Base-by-base conservation (phyloP, 2,797 vertebrate species). In the Karalla daura region DNA sequence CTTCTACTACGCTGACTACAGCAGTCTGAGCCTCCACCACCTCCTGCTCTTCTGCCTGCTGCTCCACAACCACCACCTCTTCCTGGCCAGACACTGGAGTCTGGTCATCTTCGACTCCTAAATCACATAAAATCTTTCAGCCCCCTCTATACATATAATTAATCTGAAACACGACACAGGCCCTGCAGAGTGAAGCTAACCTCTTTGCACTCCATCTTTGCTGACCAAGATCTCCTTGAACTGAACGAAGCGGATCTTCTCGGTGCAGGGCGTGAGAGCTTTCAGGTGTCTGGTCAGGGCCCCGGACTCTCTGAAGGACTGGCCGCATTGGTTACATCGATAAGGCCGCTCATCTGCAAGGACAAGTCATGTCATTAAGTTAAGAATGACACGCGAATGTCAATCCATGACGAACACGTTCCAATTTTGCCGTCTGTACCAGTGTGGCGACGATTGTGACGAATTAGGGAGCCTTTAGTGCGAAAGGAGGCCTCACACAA, bases 401-500 rank as follows among this genome's bases (percentile, higher is more conserved):
- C 0, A 20, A 8, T 5, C n/a, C 5, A 23, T 63, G 14, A 68
- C 1, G 6, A 45, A 41, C 37, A 32, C 1, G 6, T 20, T 37
- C 4, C 7, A 0, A 1, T 18, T 12, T 58, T 37, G 23, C 10
- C 14, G 2, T 40, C 8, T 41, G 28, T 93, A 99, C 98, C 98
- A 7, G 98, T 99, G 91, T 99, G 98, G 20, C 98, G 95, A 21
- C 98, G 94, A 66, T 97, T 96, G 87, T 99, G 98, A 13, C 98
- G 94, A 70, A 99, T 98, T 69, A 99, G 91, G 2, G 98, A 99
- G 13, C 98, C 98, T 92, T 99, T 99, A 65, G 98, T 99, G 67
- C 97, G 94, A 84, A 99, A 99, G 14, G 95, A 95, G 2, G 94
- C 96, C 5, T 89, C 94, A 47, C 98, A 99, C 3, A 97, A 87